These are phyloP conservation scores for Oscarella lobularis DNA, from an alignment of 37 sponge, comb jelly and placozoan genomes.

Conservation along the genomic window DNA sequence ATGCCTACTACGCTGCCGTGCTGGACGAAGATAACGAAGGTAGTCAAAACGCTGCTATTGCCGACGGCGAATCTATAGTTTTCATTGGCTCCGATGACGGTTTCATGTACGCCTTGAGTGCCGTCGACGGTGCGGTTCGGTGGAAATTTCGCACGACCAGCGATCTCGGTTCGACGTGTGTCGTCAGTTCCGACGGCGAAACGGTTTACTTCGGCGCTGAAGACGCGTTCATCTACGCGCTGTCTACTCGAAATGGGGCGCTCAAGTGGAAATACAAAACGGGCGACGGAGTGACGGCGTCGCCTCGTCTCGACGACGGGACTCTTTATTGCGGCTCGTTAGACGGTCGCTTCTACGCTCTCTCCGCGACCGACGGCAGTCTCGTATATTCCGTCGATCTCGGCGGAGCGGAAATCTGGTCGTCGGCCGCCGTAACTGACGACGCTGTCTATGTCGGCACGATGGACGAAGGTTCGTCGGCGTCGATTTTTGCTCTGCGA, in stretches of 20 bases:
- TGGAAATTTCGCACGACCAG: neutral
- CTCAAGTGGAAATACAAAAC: neutral
- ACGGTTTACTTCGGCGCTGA: neutral
- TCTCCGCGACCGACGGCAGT: neutral
- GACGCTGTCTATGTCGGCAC: neutral
- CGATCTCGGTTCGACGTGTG: neutral
- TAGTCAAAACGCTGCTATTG: neutral
- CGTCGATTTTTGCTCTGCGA: neutral
- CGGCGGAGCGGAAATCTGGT: neutral
- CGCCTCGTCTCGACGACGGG: neutral
- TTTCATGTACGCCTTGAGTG: slow-evolving; percentile 3
- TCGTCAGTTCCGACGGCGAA: neutral
- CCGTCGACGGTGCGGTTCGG: neutral
- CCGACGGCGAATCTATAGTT: neutral
- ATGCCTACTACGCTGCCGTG: neutral
- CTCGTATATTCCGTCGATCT: neutral
- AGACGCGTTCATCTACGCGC: neutral
- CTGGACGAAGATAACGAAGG: neutral
- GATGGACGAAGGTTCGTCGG: neutral
- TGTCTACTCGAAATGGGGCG: neutral
- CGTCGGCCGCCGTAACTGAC: neutral
- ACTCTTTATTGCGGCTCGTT: neutral
- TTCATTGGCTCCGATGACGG: slow-evolving; percentile 6
- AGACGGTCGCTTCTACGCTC: neutral
- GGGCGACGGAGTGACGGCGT: neutral